phyloP scores from a whole-genome alignment of 1,140 invertebrate genomes.

The Frieseomelitta varia region DNA sequence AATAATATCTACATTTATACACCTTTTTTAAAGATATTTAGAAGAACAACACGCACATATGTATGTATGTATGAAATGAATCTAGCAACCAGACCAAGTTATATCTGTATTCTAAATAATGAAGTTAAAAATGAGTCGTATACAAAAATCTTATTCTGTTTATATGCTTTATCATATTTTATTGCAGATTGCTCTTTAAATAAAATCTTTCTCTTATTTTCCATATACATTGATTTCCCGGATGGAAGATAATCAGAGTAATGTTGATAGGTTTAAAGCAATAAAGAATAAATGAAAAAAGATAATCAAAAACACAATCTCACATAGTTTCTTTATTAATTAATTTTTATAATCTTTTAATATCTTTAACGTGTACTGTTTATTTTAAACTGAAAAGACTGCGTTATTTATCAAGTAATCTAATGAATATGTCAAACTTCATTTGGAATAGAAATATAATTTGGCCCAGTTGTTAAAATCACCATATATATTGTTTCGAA shows the following conservation, averaged over 20 bases:
- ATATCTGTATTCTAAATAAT: background rate
- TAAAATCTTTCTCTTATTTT: too few relatives aligned
- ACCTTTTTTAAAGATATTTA: constrained; percentile 14
- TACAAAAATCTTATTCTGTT: background rate
- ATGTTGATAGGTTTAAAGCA: too few relatives aligned
- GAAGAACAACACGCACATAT: background rate
- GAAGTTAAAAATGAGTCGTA: background rate
- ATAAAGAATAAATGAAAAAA: too few relatives aligned
- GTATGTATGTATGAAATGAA: background rate
- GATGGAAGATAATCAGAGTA: too few relatives aligned
- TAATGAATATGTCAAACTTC: background rate
- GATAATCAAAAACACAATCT: background rate
- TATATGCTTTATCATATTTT: too few relatives aligned
- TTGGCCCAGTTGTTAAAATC: background rate
- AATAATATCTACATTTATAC: background rate
- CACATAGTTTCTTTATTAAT: background rate
- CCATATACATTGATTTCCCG: too few relatives aligned
- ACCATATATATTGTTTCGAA: background rate
- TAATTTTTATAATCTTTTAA: background rate
- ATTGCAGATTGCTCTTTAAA: too few relatives aligned
- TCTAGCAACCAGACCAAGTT: background rate
- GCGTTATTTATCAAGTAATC: background rate
- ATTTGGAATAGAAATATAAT: background rate
- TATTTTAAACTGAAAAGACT: background rate
- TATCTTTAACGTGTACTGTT: background rate